Evolutionary conservation across 53 echinoderm and acorn worm species (phyloP).

Genomic region (Arbacia lixula): DNA sequence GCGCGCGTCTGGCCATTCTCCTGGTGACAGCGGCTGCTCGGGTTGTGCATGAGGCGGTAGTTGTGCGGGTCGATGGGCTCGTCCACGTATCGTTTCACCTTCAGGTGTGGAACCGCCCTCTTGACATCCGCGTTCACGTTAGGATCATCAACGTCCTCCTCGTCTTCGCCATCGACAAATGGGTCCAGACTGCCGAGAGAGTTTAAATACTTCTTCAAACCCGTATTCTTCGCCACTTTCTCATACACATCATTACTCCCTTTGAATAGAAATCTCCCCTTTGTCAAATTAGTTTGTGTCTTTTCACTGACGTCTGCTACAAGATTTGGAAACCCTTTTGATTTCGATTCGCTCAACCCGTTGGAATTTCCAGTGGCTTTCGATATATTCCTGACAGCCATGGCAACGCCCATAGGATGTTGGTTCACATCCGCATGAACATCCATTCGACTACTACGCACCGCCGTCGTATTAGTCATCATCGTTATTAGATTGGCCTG

Average conservation of each 20-base stretch:
- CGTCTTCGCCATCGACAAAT: conserved; percentile 4
- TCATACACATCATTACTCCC: not conserved
- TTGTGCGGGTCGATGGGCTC: conserved; percentile 65
- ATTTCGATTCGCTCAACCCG: no score
- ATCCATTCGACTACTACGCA: no score
- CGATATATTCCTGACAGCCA: no score
- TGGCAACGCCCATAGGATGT: no score
- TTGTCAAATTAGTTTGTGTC: no score
- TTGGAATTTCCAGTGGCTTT: no score
- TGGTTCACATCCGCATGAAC: no score
- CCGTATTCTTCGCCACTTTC: not conserved
- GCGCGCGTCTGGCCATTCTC: not conserved
- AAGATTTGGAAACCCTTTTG: not conserved
- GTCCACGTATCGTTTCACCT: conserved; percentile 32
- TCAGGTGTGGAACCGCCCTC: not conserved
- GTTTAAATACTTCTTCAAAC: no score
- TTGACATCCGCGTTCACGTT: conserved; percentile 7
- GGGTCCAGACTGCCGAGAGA: no score
- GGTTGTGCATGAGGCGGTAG: conserved; percentile 70
- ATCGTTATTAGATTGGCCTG: no score
- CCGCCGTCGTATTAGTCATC: no score
- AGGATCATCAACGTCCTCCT: not conserved
- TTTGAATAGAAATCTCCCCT: not conserved
- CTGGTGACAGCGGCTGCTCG: conserved; percentile 1
- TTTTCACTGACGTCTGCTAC: no score